A percentile compares a stretch with the other conserved stretches of the same genome.
These are phyloP conservation scores for Clarias laeviceps DNA, from an alignment of 2,797 vertebrate species.

Conservation along the genomic window DNA sequence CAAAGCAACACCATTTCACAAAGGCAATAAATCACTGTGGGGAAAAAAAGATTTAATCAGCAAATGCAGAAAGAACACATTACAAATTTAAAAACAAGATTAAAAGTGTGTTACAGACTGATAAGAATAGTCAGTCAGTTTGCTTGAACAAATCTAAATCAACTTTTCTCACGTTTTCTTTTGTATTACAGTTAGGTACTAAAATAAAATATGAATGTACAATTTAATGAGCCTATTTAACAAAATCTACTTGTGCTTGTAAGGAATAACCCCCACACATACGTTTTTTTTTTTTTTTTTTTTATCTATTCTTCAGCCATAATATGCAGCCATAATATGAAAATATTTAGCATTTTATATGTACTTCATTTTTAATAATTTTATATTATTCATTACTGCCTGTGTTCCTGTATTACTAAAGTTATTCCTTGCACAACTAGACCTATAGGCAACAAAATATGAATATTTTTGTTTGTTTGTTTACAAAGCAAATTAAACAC, in stretches of 20 bases:
- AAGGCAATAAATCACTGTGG: slow-evolving; percentile 16
- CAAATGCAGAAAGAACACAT: neutral
- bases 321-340: neutral
- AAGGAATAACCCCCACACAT: neutral
- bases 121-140: neutral
- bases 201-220: neutral
- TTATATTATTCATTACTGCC: neutral
- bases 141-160: slow-evolving; percentile 7
- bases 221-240: neutral
- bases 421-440: slow-evolving; percentile 1
- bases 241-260: neutral
- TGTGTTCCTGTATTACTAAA: neutral
- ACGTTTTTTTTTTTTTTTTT: neutral
- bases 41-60: neutral
- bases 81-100: neutral
- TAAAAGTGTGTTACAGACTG: slow-evolving; percentile 5
- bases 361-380: neutral
- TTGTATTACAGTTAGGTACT: neutral
- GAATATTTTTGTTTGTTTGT: neutral
- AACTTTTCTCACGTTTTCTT: neutral
- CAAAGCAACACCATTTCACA: neutral
- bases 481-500: slow-evolving; percentile 10
- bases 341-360: neutral
- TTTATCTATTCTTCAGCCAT: neutral
- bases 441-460: neutral